These are phyloP conservation scores for Therioaphis trifolii DNA, from an alignment of 2,888 invertebrate species.

Conservation along the genomic window DNA sequence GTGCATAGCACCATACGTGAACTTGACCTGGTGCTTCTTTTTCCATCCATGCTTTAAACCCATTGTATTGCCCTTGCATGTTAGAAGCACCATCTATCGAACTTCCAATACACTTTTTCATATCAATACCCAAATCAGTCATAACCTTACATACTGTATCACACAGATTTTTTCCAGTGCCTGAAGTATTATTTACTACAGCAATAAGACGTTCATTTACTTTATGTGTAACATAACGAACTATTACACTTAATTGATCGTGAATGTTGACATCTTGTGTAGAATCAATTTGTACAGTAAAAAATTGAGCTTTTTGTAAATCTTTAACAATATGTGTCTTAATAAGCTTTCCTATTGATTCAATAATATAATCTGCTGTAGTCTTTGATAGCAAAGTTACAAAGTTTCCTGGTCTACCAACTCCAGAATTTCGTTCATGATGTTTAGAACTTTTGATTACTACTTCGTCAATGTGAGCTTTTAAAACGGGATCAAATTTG, in stretches of 20 bases:
- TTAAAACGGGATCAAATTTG: conserved; percentile 8
- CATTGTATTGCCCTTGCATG: conserved; percentile 64
- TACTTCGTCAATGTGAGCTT: not conserved
- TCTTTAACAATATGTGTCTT: too few species aligned
- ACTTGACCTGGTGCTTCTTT: conserved; percentile 57
- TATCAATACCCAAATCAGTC: conserved; percentile 38
- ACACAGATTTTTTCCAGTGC: conserved; percentile 56
- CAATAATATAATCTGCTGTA: conserved; percentile 1
- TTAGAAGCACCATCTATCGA: conserved; percentile 64
- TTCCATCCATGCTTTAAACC: conserved; percentile 58
- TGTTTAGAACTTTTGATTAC: not conserved
- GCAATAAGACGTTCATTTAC: conserved; percentile 58
- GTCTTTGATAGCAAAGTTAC: conserved; percentile 8
- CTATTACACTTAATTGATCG: conserved; percentile 52
- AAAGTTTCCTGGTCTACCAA: not conserved
- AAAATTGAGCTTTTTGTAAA: conserved; percentile 3
- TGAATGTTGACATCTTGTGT: conserved; percentile 20
- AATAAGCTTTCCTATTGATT: not conserved
- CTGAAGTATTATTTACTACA: conserved; percentile 40
- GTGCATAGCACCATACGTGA: conserved; percentile 64
- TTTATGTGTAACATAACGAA: conserved; percentile 56
- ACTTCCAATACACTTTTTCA: conserved; percentile 64
- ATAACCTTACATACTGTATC: conserved; percentile 36
- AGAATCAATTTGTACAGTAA: conserved; percentile 20
- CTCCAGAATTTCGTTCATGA: not conserved